A percentile compares a stretch with the other conserved stretches of the same genome.
These are phyloP conservation scores for Bombycilla garrulus DNA, from an alignment of 2,113 vertebrate genomes.

Conservation along the genomic window DNA sequence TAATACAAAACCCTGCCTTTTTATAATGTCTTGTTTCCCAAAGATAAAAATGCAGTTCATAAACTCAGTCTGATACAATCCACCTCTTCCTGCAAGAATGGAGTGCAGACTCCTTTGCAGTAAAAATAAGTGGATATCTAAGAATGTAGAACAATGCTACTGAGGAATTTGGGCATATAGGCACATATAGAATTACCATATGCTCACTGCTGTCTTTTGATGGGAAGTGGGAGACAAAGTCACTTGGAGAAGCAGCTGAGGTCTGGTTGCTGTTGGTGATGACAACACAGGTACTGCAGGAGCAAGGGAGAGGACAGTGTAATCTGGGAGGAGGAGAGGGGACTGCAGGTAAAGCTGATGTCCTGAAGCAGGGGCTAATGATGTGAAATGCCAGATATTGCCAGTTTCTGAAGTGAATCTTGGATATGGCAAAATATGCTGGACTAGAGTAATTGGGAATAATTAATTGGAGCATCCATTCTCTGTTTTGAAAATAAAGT, in stretches of 20 bases:
- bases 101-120: neutral
- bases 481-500: neutral
- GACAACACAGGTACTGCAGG: neutral
- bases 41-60: neutral
- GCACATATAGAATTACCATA: neutral
- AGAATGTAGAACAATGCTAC: neutral
- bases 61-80: neutral
- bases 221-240: neutral
- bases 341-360: neutral
- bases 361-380: neutral
- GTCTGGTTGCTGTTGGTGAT: fast-evolving
- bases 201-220: neutral
- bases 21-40: neutral
- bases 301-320: neutral
- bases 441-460: neutral
- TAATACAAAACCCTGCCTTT: neutral
- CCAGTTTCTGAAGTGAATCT: neutral
- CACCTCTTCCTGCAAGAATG: neutral
- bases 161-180: neutral
- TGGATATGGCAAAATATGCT: neutral
- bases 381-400: neutral
- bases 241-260: neutral
- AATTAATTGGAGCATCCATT: neutral
- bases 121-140: neutral
- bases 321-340: neutral